Evolutionary conservation across 1,140 invertebrate genomes (phyloP), one percentile per base, ranked within the genome.

Genomic region (Lordiphosa clarofinis): DNA sequence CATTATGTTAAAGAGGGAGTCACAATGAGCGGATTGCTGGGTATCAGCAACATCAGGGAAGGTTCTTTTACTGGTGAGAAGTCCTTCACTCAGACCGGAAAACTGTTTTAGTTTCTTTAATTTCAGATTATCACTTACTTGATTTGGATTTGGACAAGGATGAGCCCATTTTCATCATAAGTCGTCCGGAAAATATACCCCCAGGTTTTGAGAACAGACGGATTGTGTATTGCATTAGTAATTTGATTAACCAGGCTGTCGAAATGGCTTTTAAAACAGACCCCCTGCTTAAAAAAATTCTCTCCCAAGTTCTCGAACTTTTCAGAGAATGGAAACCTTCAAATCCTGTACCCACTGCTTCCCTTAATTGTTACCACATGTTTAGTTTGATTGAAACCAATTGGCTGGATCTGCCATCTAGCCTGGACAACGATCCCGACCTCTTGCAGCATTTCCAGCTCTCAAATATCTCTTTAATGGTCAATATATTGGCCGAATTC

Each of bases 181-280:
- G 1, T 37, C 55, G 53, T 35, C 15, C 28, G 10, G 44, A 11
- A 9, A 49, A 15, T 7, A 36, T 1, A n/a, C 44, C 9, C 10
- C 37, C 49, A 9, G 11, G 35, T 36, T 39, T 13, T 4, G 21
- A 35, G 6, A 21, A 15, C 5, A 9, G 37, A 8, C 13, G 7
- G 36, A 46, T 19, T 37, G 11, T 39, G 15, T 46, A 15, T 21
- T 71, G 68, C 21, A 43, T 68, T 8, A 68, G 46, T 24, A 31
- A 61, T 38, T 33, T 71, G 21, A 33, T 69, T 7, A 43, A 48
- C 6, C 42, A 46, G 15, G 12, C 50, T 10, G 12, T 70, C 3
- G 35, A 70, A 4, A 46, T 35, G 10, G 38, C 57, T 3, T 64
- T 65, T 4, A 35, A 33, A n/a, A 42, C 56, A 28, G 44, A 48